Evolutionary conservation across 2,797 vertebrate species (phyloP).

Genomic region (Schizothorax lantsangensis): DNA sequence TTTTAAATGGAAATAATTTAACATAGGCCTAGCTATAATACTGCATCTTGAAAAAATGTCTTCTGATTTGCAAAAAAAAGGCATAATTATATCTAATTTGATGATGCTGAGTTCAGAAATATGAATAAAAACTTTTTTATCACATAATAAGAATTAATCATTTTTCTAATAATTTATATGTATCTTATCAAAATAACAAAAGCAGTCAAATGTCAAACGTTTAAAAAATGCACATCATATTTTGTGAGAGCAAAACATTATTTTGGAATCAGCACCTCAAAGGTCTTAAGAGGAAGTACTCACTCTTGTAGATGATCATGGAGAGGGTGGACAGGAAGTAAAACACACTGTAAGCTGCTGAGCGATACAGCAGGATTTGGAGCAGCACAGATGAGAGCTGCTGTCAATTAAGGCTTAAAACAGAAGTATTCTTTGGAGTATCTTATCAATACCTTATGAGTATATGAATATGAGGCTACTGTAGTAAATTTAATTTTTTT

Average conservation of each 20-base stretch:
- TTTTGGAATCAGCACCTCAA: neutral
- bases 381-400: conserved; percentile 84
- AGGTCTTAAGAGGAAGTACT: conserved; percentile 62
- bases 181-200: neutral
- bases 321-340: conserved; percentile 81
- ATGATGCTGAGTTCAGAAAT: neutral
- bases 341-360: conserved; percentile 74
- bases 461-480: neutral
- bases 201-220: too few species aligned
- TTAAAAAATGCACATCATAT: neutral
- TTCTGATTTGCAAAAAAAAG: too few species aligned
- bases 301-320: conserved; percentile 85
- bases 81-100: neutral
- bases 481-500: neutral
- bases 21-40: neutral
- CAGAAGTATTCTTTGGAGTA: neutral
- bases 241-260: too few species aligned
- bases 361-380: conserved; percentile 79
- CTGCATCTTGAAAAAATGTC: too few species aligned
- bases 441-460: neutral
- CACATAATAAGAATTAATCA: too few species aligned
- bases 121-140: neutral
- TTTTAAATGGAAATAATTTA: neutral
- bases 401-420: conserved; percentile 35
- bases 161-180: neutral